Evolutionary conservation across 1,140 invertebrate species (phyloP).

Genomic region (Bemisia tabaci): DNA sequence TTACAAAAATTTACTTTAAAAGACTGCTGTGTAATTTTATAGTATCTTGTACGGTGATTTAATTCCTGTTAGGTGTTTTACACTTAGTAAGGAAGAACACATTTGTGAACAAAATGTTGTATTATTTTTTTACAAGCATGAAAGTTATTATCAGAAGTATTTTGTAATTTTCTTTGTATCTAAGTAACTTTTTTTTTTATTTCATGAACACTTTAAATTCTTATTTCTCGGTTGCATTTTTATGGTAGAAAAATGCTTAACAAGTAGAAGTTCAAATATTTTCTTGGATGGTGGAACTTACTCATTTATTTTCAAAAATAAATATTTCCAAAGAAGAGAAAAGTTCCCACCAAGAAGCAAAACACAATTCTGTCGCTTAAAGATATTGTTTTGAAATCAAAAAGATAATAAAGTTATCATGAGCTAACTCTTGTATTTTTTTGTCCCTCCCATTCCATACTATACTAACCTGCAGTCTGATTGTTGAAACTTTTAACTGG

Average conservation of each 20-base stretch:
- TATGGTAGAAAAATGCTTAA: not conserved
- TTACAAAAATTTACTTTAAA: too few relatives aligned
- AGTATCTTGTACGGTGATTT: not conserved
- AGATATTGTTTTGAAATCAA: too few relatives aligned
- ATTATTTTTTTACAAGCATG: not conserved
- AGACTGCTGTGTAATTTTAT: too few relatives aligned
- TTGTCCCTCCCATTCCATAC: too few relatives aligned
- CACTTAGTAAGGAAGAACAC: too few relatives aligned
- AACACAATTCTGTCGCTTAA: too few relatives aligned
- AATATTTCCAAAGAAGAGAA: not conserved
- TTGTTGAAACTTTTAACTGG: too few relatives aligned
- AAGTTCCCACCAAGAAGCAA: too few relatives aligned
- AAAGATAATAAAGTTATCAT: too few relatives aligned
- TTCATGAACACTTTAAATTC: not conserved
- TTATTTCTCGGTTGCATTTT: not conserved
- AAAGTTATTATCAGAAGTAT: not conserved
- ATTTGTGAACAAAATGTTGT: too few relatives aligned
- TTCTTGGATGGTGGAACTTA: not conserved
- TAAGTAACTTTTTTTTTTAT: not conserved
- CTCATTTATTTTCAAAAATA: not conserved
- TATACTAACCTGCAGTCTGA: too few relatives aligned
- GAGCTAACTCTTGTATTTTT: too few relatives aligned
- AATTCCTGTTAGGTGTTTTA: not conserved
- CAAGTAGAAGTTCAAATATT: not conserved
- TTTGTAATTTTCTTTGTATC: not conserved